phyloP scores from a whole-genome alignment of 2,113 vertebrate genomes.

The Macroglossus sobrinus region DNA sequence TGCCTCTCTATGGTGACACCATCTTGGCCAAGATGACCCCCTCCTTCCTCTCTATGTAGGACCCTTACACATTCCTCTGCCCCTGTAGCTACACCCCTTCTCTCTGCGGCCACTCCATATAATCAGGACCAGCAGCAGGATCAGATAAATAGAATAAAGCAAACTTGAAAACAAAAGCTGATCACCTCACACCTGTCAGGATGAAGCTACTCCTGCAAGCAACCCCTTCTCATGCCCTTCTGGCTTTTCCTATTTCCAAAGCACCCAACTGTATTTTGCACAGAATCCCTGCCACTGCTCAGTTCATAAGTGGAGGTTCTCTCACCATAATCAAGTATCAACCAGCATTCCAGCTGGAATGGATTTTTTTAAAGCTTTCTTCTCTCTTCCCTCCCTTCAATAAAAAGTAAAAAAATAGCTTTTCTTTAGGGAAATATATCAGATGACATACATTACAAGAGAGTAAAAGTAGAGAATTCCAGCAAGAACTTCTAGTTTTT shows the following conservation, averaged over 20 bases:
- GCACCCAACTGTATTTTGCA: background rate
- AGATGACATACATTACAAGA: background rate
- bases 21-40: background rate
- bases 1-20: background rate
- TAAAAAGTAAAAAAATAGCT: background rate
- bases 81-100: background rate
- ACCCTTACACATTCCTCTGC: background rate
- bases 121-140: background rate
- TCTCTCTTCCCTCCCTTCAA: background rate
- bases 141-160: background rate
- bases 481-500: background rate
- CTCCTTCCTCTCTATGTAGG: background rate
- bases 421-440: background rate
- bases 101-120: background rate
- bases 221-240: background rate
- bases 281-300: background rate
- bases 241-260: background rate
- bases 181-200: background rate
- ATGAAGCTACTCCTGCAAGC: background rate
- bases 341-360: background rate
- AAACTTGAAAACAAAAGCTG: background rate
- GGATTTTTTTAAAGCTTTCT: background rate
- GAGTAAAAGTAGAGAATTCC: background rate
- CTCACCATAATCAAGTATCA: background rate
- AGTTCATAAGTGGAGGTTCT: background rate